A percentile compares a stretch with the other conserved stretches of the same genome.
phyloP scores from a whole-genome alignment of 2,888 invertebrate genomes.

The Chymomyza fuscimana region DNA sequence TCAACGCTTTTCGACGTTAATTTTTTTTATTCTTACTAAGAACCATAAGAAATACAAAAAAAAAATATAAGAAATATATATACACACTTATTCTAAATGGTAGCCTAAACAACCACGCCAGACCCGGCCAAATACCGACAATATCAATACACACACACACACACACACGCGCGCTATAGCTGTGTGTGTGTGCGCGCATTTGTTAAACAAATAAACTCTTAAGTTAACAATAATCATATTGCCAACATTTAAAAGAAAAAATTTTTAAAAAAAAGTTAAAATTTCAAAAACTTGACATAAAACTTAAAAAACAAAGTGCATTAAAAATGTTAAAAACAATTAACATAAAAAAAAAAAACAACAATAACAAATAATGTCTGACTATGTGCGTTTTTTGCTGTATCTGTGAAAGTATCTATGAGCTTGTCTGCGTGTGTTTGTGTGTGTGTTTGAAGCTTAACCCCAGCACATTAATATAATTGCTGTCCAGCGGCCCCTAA shows the following conservation, averaged over 20 bases:
- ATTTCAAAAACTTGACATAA: neutral
- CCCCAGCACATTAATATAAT: conserved; percentile 40
- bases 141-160: neutral
- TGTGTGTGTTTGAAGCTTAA: conserved; percentile 29
- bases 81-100: neutral
- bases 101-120: neutral
- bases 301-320: neutral
- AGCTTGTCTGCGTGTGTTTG: conserved; percentile 13
- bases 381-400: neutral
- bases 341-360: neutral
- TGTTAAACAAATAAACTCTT: neutral
- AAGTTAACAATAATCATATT: neutral
- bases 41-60: neutral
- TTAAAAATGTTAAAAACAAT: neutral
- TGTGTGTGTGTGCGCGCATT: conserved; percentile 14
- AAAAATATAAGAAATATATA: conserved; percentile 1
- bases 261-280: neutral
- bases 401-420: conserved; percentile 5
- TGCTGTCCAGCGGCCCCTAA: conserved; percentile 39
- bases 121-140: neutral
- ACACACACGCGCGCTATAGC: conserved; percentile 9
- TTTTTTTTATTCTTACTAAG: conserved; percentile 35
- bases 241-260: too few species aligned
- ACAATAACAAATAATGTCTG: neutral
- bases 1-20: conserved; percentile 65